phyloP scores from a whole-genome alignment of 2,888 invertebrate genomes.

The Hemicrepidius hirtus region DNA sequence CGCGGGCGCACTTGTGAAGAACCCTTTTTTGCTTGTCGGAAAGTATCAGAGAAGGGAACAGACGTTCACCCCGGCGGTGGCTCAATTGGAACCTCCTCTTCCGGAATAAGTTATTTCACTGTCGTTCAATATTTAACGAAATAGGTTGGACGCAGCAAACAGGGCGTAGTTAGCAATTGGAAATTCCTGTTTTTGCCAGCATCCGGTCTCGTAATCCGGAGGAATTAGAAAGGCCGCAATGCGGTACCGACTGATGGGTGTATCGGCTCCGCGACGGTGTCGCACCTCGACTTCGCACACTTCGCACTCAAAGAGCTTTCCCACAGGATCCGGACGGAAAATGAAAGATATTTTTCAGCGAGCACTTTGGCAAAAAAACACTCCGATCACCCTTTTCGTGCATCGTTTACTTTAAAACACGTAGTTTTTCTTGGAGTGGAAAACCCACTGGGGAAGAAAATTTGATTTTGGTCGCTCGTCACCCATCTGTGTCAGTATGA shows the following conservation, averaged over 20 bases:
- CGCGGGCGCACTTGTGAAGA: not conserved
- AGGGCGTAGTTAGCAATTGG: constrained; percentile 41
- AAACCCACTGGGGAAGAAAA: constrained; percentile 61
- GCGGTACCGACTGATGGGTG: constrained; percentile 35
- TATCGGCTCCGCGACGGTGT: constrained; percentile 2
- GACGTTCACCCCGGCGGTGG: not conserved
- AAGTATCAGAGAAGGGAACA: not conserved
- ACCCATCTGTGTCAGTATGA: constrained; percentile 64
- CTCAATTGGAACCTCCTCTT: constrained; percentile 6
- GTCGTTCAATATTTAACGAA: constrained; percentile 40
- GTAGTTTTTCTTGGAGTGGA: constrained; percentile 61
- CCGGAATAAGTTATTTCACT: not conserved
- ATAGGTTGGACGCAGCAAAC: constrained; percentile 17
- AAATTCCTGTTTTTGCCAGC: constrained; percentile 47
- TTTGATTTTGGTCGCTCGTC: constrained; percentile 64
- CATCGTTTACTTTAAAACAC: constrained; percentile 60
- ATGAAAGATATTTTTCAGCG: constrained; percentile 46
- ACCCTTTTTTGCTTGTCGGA: constrained; percentile 11
- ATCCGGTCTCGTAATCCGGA: constrained; percentile 33
- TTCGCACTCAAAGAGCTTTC: constrained; percentile 29
- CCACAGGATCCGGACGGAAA: constrained; percentile 30
- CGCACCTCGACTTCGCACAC: constrained; percentile 31
- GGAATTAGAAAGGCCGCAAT: constrained; percentile 46
- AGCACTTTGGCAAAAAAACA: constrained; percentile 47
- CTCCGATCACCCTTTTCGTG: constrained; percentile 57